Evolutionary conservation across 2,797 vertebrate genomes (phyloP).

Genomic region (Pseudocheirus occidentalis): DNA sequence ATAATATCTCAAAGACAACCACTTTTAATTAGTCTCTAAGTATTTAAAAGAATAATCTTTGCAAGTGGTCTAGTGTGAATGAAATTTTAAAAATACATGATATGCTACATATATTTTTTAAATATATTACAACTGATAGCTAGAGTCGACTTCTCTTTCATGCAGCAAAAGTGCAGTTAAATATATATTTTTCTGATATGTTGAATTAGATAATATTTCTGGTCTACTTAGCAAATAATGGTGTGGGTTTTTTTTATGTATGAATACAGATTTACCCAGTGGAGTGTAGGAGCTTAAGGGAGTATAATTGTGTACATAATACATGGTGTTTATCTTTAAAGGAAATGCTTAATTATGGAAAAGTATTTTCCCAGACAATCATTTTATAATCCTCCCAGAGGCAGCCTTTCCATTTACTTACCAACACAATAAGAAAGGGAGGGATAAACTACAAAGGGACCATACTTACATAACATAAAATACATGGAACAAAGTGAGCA

Average conservation of each 20-base stretch:
- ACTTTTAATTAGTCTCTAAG: background rate
- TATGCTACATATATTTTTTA: background rate
- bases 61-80: background rate
- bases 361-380: constrained; percentile 56
- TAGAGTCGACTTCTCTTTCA: background rate
- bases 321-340: constrained; percentile 58
- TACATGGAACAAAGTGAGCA: background rate
- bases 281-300: background rate
- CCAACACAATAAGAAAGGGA: constrained; percentile 27
- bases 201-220: constrained; percentile 36
- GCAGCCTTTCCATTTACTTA: constrained; percentile 20
- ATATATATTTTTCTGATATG: background rate
- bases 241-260: background rate
- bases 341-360: constrained; percentile 44
- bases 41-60: background rate
- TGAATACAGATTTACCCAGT: constrained; percentile 17
- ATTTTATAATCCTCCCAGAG: constrained; percentile 44
- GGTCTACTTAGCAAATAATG: constrained; percentile 29
- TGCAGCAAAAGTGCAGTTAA: constrained; percentile 8
- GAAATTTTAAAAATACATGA: background rate
- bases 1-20: background rate
- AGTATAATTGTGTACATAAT: constrained; percentile 14
- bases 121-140: background rate
- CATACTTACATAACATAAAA: constrained; percentile 45
- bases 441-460: constrained; percentile 30